Evolutionary conservation across 2,797 vertebrate genomes (phyloP).

Genomic region (Bryconaethiops microstoma): DNA sequence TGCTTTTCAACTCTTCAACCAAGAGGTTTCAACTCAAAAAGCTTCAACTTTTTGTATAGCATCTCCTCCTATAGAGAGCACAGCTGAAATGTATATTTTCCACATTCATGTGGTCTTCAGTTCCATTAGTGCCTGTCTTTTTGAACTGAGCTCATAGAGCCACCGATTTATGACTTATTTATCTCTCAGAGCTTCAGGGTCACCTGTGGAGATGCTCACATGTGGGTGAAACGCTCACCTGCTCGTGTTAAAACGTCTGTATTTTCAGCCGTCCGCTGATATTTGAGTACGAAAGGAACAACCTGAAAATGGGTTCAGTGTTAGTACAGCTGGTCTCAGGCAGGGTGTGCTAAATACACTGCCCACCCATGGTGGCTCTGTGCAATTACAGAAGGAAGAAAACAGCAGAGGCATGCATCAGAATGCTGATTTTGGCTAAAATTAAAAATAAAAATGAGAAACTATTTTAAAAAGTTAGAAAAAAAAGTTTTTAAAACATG

Average conservation of each 20-base stretch:
- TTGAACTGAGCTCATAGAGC: conserved; percentile 55
- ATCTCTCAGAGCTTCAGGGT: conserved; percentile 57
- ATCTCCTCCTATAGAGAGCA: background rate
- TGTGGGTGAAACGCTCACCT: background rate
- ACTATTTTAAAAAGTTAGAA: no score
- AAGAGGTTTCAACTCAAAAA: background rate
- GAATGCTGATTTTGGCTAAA: background rate
- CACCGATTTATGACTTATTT: conserved; percentile 67
- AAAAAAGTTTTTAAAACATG: no score
- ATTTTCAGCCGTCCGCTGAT: conserved; percentile 1
- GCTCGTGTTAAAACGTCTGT: background rate
- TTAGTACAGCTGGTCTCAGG: background rate
- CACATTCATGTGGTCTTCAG: conserved; percentile 37
- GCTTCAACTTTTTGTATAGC: background rate
- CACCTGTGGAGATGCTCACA: conserved; percentile 44
- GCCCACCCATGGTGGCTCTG: background rate
- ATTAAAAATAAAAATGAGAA: no score
- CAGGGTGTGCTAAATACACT: background rate
- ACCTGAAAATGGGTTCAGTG: background rate
- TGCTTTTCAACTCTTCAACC: background rate
- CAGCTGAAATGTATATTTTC: conserved; percentile 35
- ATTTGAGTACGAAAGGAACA: background rate
- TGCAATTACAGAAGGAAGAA: background rate
- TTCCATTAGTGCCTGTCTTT: conserved; percentile 63
- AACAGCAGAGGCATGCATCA: background rate